These are phyloP conservation scores for Dexiosoma caninum DNA, from an alignment of 2,888 invertebrate genomes.

Conservation along the genomic window DNA sequence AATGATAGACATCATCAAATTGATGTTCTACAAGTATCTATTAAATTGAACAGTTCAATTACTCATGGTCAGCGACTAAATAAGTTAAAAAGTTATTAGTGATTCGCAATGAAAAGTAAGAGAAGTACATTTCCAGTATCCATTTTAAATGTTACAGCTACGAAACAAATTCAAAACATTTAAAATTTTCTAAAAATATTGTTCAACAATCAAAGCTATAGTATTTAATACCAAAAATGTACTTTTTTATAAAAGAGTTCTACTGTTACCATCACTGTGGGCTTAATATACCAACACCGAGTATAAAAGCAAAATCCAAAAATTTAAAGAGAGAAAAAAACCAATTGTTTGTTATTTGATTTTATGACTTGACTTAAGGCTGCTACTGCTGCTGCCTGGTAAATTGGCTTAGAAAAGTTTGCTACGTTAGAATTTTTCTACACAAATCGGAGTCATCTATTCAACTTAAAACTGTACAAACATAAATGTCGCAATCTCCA, in stretches of 20 bases:
- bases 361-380: slow-evolving; percentile 54
- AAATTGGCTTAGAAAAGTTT: slow-evolving; percentile 55
- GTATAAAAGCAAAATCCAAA: not conserved
- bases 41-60: slow-evolving; percentile 54
- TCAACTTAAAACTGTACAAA: not conserved
- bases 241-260: too few species aligned
- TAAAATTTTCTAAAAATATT: too few species aligned
- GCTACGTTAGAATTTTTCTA: slow-evolving; percentile 37
- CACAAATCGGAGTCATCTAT: slow-evolving; percentile 41
- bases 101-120: too few species aligned
- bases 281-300: not conserved
- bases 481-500: slow-evolving; percentile 10
- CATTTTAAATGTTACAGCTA: too few species aligned
- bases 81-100: too few species aligned
- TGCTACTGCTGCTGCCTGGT: not conserved
- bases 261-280: not conserved
- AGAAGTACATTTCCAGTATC: not conserved
- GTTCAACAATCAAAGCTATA: too few species aligned
- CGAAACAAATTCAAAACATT: too few species aligned
- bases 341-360: slow-evolving; percentile 30
- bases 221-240: too few species aligned
- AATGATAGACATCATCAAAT: slow-evolving; percentile 44
- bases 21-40: slow-evolving; percentile 39
- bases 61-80: slow-evolving; percentile 26
- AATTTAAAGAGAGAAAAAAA: not conserved